Conservation (phyloP, 2,113 vertebrate species). For the Agelaius phoeniceus region DNA sequence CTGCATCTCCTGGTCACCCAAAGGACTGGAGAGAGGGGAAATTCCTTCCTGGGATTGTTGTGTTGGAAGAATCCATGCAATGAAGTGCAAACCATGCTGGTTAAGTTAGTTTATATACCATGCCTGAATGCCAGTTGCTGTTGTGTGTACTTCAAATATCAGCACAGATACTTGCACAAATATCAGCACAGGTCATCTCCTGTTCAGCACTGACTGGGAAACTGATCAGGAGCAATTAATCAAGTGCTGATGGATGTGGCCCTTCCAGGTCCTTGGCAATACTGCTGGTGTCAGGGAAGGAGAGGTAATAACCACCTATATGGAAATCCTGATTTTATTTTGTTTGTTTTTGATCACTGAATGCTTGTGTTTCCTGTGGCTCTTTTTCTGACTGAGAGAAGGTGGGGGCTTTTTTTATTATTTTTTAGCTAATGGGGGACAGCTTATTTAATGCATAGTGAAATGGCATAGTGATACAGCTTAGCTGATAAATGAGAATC, state of each 20-base stretch:
- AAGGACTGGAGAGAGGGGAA: neutral
- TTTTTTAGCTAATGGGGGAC: neutral
- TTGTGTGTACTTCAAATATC: neutral
- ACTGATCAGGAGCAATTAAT: neutral
- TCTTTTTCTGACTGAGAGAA: neutral
- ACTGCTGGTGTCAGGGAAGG: neutral
- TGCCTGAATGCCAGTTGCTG: neutral
- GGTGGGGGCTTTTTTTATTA: neutral
- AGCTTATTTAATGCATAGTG: neutral
- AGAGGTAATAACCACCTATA: neutral
- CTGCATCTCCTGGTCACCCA: neutral
- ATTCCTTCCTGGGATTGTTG: neutral
- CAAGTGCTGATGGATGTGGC: neutral
- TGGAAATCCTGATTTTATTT: neutral
- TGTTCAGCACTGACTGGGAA: neutral
- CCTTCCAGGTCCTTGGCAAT: neutral
- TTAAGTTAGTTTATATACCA: neutral
- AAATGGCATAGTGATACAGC: neutral
- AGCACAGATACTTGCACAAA: neutral
- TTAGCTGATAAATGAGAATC: neutral
- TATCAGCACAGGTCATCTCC: neutral
- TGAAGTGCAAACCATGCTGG: neutral
- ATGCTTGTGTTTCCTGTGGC: neutral
- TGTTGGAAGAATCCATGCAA: neutral
- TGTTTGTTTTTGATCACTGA: neutral